Evolutionary conservation across 2,113 vertebrate species (phyloP), one percentile per base, ranked within the genome.

Genomic region (Mellivora capensis): DNA sequence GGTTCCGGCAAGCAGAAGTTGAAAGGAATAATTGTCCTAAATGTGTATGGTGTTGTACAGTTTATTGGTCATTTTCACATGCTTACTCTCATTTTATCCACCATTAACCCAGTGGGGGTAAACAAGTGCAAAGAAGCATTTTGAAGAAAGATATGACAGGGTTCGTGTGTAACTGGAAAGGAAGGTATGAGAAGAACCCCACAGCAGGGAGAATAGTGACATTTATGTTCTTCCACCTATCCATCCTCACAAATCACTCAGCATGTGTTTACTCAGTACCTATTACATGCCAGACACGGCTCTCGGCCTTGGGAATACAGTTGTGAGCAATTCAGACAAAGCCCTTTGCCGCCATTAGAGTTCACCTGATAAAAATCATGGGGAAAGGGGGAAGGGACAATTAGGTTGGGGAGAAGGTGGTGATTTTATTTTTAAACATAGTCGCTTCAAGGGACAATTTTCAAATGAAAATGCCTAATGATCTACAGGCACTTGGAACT

Each of bases 401-500:
- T 69, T 76, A 34, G 83, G 74, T 79, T 9, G 39, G 17, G 64
- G 37, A 69, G 49, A 76, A 89, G 77, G 39, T 37, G 25, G 49
- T 90, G 39, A n/a, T 86, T 96, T 96, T 79, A 14, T 59, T 71
- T 95, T 95, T 42, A 64, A 80, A 52, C 44, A 27, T 34, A 84
- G 83, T 69, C 15, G 42, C 59, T 87, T 62, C 21, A 62, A 87
- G 71, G 23, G 88, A 92, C 21, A 34, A 18, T 83, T 83, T 96
- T 96, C n/a, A 47, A 86, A 91, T 31, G 80, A 86, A 96, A 94
- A 95, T 52, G 23, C 44, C 29, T 83, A 34, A 54, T 93, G 54
- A 44, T 57, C 39, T 93, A 20, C 13, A 96, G 49, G 25, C 7
- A 12, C 37, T 90, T 95, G 77, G 88, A 86, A 37, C 25, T 83